Evolutionary conservation across 1,140 invertebrate species (phyloP), one percentile per base, ranked within the genome.

Genomic region (Lutraria rhynchaena): DNA sequence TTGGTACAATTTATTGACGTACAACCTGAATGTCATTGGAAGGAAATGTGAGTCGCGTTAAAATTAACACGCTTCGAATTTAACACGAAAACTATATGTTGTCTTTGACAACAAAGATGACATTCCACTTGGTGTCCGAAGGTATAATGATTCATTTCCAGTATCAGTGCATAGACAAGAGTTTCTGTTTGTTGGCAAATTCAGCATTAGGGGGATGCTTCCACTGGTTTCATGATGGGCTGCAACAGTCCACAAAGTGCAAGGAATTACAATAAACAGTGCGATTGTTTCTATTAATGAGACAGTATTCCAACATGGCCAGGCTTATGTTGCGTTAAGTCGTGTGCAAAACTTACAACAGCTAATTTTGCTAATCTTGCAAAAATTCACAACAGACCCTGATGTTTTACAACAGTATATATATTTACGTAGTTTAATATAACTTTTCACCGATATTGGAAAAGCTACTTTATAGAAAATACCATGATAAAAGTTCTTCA

Each of bases 191-290:
- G 44, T 57, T 41, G 80, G 80, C 1, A 53, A 53, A 46, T 73
- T 44, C n/a, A 75, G 74, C 24, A 63, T 83, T n/a, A 33, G 81
- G 0, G 35, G 35, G 41, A 57, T 65, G 29, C 77, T 69, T 77
- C 73, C 81, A 44, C 17, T 81, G 9, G n/a, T 71, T 19, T 57
- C 67, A 19, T 60, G 2, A 61, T 71, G 55, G 77, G 67, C 65
- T 29, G n/a, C 58, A 35, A 81, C 77, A 33, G 44, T 81, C 17
- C 77, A 81, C 27, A 81, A 81, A 71, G 77, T 71, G 37, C 77
- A 81, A 71, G 77, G 77, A 27, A 37, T 81, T 22, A 70, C 65
- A 9, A 24, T 81, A 24, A 46, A 70, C 1, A 37, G 15, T n/a
- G 67, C 67, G 29, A 55, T 46, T 44, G 35, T 81, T 35, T 49